Conservation (phyloP, 2,113 vertebrate species). For the Oreocharis arfaki region DNA sequence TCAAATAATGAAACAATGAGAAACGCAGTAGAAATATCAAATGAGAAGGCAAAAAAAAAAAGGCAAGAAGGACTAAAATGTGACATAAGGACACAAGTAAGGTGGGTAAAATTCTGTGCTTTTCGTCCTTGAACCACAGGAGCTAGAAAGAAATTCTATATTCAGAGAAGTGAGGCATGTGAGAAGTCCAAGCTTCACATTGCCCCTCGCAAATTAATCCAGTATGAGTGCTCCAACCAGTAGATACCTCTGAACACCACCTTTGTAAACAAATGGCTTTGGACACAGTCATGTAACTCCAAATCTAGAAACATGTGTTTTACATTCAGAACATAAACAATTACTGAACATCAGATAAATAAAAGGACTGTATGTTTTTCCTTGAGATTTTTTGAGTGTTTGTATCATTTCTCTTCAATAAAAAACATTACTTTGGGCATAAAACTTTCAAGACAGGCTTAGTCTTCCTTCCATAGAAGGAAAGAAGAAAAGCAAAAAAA, state of each 20-base stretch:
- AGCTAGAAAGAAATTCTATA: neutral
- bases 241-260: neutral
- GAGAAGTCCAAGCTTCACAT: neutral
- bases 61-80: neutral
- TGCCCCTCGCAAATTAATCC: neutral
- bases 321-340: neutral
- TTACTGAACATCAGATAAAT: neutral
- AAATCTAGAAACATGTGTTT: neutral
- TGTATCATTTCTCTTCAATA: neutral
- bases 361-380: neutral
- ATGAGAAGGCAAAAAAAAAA: neutral
- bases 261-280: neutral
- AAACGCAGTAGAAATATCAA: neutral
- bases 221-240: neutral
- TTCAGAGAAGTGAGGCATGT: neutral
- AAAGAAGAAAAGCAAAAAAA: neutral
- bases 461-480: neutral
- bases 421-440: neutral
- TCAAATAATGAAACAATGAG: neutral
- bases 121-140: neutral
- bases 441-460: neutral
- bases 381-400: neutral
- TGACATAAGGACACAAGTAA: rapidly evolving
- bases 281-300: neutral
- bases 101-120: neutral